phyloP scores from a whole-genome alignment of 1,140 invertebrate species.

The Drosophila saltans region DNA sequence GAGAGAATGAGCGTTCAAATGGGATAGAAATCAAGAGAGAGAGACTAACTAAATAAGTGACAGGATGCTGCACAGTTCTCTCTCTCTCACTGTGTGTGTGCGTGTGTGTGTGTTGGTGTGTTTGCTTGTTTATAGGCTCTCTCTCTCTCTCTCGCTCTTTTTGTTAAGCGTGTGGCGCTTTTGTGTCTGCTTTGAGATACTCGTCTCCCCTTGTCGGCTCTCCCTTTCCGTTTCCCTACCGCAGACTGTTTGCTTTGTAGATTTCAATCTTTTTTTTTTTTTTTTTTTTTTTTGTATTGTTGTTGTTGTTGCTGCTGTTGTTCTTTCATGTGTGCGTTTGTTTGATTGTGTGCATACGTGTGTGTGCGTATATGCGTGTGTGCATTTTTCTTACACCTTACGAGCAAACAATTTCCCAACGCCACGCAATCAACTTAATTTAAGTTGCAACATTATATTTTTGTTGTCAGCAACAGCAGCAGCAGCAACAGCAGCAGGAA shows the following conservation, averaged over 20 bases:
- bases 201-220: background rate
- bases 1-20: background rate
- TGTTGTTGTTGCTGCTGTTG: conserved; percentile 8
- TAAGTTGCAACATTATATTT: conserved; percentile 78
- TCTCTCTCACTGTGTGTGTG: background rate
- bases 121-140: background rate
- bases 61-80: conserved; percentile 46
- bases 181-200: conserved; percentile 47
- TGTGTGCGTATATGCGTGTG: conserved; percentile 40
- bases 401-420: conserved; percentile 69
- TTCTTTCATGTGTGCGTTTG: conserved; percentile 25
- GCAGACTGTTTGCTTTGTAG: conserved; percentile 72
- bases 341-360: conserved; percentile 29
- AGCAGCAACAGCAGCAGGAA: background rate
- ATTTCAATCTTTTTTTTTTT: conserved; percentile 53
- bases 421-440: conserved; percentile 79
- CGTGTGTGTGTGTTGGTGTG: background rate
- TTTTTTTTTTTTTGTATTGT: background rate
- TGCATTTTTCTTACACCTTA: conserved; percentile 70
- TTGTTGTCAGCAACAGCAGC: conserved; percentile 41
- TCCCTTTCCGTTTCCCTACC: background rate
- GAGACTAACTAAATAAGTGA: conserved; percentile 10
- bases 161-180: conserved; percentile 62
- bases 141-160: conserved; percentile 40
- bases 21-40: background rate